Percentiles rank a stretch among this genome's conserved stretches.
phyloP scores from a whole-genome alignment of 2,888 invertebrate genomes.

The Euplagia quadripunctaria region DNA sequence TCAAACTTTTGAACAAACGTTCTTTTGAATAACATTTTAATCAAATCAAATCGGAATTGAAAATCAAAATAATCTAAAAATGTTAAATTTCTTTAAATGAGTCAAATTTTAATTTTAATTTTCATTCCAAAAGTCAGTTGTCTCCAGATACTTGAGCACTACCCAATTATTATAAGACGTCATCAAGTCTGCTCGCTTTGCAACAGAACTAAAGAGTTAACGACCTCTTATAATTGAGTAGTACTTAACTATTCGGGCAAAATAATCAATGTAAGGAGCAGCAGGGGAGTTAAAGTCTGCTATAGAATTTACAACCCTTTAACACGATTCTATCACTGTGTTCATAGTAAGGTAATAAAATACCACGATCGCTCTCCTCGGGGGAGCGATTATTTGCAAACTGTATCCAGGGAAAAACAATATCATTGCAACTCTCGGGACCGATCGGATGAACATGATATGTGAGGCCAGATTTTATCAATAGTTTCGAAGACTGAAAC shows the following conservation, averaged over 20 bases:
- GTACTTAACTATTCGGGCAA: background rate
- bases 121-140: background rate
- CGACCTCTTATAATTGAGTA: background rate
- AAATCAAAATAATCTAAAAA: background rate
- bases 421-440: background rate
- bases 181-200: background rate
- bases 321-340: background rate
- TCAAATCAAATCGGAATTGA: no score
- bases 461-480: background rate
- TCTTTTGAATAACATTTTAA: no score
- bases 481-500: background rate
- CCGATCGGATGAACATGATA: background rate
- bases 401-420: background rate
- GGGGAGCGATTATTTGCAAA: background rate
- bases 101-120: no score
- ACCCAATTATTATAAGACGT: background rate
- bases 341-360: background rate
- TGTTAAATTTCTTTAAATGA: background rate
- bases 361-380: background rate
- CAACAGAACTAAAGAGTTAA: background rate
- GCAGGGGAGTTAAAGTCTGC: background rate
- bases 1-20: no score
- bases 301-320: background rate
- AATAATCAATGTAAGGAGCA: background rate
- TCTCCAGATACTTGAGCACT: background rate